Conservation (phyloP, 2,888 invertebrate genomes). For the Cephus rjabovi region DNA sequence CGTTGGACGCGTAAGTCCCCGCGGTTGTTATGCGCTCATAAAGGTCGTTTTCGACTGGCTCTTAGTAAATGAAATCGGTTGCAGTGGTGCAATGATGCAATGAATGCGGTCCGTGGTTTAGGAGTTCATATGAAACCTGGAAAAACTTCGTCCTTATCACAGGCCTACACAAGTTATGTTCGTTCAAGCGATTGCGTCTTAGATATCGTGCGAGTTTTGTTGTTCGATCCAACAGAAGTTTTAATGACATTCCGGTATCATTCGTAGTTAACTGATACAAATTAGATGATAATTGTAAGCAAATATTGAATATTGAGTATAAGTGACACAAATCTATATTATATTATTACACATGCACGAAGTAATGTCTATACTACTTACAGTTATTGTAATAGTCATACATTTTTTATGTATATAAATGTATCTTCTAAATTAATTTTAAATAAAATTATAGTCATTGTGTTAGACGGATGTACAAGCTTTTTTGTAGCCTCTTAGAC, state of each 20-base stretch:
- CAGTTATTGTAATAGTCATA: slow-evolving; percentile 59
- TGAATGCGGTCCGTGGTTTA: neutral
- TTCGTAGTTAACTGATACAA: slow-evolving; percentile 53
- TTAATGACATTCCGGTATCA: slow-evolving; percentile 64
- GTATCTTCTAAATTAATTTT: slow-evolving; percentile 65
- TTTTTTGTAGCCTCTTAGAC: neutral
- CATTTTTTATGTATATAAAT: slow-evolving; percentile 67
- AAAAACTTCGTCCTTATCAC: slow-evolving; percentile 12
- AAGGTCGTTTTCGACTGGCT: neutral
- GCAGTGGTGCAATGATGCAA: neutral
- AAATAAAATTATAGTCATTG: slow-evolving; percentile 66
- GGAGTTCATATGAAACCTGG: neutral
- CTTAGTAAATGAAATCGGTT: neutral
- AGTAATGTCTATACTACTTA: slow-evolving; percentile 39
- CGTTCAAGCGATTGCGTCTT: neutral
- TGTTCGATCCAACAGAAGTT: slow-evolving; percentile 1
- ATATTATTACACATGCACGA: slow-evolving; percentile 57
- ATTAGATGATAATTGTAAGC: slow-evolving; percentile 43
- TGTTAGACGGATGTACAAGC: slow-evolving; percentile 44
- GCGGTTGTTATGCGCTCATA: neutral
- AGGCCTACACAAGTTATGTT: slow-evolving; percentile 24
- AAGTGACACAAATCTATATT: slow-evolving; percentile 43
- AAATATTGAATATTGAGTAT: slow-evolving; percentile 30
- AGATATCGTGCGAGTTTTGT: neutral
- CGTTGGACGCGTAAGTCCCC: neutral